Base-by-base conservation (phyloP, 2,888 invertebrate species). In the Agrotis exclamationis region DNA sequence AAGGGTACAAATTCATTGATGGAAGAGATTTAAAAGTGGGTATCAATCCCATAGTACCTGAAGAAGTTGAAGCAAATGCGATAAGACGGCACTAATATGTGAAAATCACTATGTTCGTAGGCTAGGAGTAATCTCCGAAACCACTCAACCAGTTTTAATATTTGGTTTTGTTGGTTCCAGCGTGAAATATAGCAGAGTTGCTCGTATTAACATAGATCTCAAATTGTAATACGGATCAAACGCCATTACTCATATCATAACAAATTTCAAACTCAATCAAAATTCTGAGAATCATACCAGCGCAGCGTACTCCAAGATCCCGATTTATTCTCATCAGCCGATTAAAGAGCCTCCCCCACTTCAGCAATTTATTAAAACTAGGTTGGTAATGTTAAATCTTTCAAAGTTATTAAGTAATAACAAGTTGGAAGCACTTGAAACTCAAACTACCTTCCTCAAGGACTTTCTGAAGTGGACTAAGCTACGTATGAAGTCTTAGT, bases 351-450 rank as follows among this genome's bases (percentile, higher is more conserved):
- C 24, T 24, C 33, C 33, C 22, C 5, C 6, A n/a, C 28, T 56
- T 24, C 13, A 72, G 9, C 44, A 51, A 63, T 57, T 33, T 62
- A 70, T 76, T 39, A 70, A 65, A 64, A 76, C 62, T 70, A 70
- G 9, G 18, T 62, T 53, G 28, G 56, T 67, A 72, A 70, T 60
- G 51, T 73, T 63, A 72, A 78, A 82, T 82, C 69, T 77, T 76
- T 74, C 51, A 54, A 77, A 77, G 77, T 75, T 82, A 70, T 83
- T 65, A 77, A 65, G 74, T 71, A 68, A 59, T 77, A 74, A 71
- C 64, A 51, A 68, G 65, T 51, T 65, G 60, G 39, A 24, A 66
- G 72, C 63, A 48, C 69, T 80, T 78, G 57, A 70, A 82, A 65
- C 66, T 76, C 65, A 44, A 71, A 77, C 73, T 71, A 65, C 60